Evolutionary conservation across 2,797 vertebrate genomes (phyloP).

Genomic region (Lagodon rhomboides): DNA sequence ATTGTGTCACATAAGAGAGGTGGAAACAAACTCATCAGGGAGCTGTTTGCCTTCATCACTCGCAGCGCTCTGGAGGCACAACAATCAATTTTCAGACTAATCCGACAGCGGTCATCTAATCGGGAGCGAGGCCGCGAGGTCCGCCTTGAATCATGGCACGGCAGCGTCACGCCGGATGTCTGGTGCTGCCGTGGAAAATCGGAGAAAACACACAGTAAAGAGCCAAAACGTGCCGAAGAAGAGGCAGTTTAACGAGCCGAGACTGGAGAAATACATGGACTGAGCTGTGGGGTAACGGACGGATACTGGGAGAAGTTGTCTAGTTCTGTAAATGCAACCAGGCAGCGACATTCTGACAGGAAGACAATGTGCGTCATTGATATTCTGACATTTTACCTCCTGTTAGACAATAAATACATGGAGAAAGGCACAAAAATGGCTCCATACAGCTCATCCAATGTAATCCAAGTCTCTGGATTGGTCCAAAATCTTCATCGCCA

Average conservation of each 20-base stretch:
- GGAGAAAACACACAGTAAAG: conserved; percentile 3
- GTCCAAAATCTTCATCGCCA: too few relatives aligned
- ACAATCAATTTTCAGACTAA: conserved; percentile 61
- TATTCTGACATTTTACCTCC: neutral
- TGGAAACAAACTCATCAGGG: conserved; percentile 16
- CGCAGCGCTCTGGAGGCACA: conserved; percentile 63
- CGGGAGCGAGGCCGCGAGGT: conserved; percentile 18
- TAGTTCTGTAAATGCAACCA: neutral
- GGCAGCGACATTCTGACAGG: neutral
- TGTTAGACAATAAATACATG: too few relatives aligned
- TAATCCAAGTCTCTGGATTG: too few relatives aligned
- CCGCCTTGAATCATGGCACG: conserved; percentile 23
- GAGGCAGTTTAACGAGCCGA: conserved; percentile 1
- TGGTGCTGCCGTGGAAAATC: conserved; percentile 7
- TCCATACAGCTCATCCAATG: too few relatives aligned
- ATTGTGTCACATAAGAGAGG: conserved; percentile 4
- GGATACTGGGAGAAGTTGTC: neutral
- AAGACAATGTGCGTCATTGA: neutral
- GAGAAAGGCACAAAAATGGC: too few relatives aligned
- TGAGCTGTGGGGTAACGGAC: conserved; percentile 13
- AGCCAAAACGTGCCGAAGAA: conserved; percentile 8
- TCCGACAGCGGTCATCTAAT: conserved; percentile 52
- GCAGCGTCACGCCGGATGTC: neutral
- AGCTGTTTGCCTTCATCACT: conserved; percentile 38
- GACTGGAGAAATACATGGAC: neutral